Evolutionary conservation across 2,797 vertebrate genomes (phyloP).

Genomic region (Gadopsis bispinosus): DNA sequence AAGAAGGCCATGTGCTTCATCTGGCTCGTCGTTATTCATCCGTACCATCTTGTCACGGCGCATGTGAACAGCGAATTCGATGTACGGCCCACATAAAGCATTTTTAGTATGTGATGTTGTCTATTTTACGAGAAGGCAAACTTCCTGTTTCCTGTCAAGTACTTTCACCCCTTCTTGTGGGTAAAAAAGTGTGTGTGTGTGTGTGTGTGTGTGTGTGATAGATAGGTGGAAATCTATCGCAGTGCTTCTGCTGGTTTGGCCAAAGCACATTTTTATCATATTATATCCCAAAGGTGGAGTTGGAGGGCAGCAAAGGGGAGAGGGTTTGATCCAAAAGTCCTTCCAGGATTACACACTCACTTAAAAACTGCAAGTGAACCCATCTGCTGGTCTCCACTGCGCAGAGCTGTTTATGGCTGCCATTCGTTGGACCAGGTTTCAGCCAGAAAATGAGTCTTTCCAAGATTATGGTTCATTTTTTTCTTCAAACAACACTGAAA

Average conservation of each 20-base stretch:
- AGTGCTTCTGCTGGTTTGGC: not conserved
- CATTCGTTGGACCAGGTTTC: conserved; percentile 5
- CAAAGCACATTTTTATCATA: not conserved
- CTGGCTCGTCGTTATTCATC: not conserved
- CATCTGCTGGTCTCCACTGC: not conserved
- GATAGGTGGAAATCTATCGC: not conserved
- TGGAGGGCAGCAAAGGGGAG: not conserved
- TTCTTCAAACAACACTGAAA: not conserved
- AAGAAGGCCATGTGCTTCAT: conserved; percentile 39
- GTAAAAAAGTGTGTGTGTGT: not conserved
- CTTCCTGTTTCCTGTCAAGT: conserved; percentile 42
- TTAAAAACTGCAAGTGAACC: not conserved
- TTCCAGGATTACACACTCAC: not conserved
- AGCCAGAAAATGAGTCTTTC: not conserved
- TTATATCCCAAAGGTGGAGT: not conserved
- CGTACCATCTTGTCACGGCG: not conserved
- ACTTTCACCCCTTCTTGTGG: conserved; percentile 1
- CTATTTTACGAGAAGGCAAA: not conserved
- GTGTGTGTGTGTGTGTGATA: not conserved
- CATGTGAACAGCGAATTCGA: not conserved
- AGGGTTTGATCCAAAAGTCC: not conserved
- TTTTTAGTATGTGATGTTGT: not conserved
- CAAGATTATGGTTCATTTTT: not conserved
- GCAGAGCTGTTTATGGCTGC: not conserved
- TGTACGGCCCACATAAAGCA: not conserved